Evolutionary conservation across 2,888 invertebrate species (phyloP).

Genomic region (Andricus curvator): DNA sequence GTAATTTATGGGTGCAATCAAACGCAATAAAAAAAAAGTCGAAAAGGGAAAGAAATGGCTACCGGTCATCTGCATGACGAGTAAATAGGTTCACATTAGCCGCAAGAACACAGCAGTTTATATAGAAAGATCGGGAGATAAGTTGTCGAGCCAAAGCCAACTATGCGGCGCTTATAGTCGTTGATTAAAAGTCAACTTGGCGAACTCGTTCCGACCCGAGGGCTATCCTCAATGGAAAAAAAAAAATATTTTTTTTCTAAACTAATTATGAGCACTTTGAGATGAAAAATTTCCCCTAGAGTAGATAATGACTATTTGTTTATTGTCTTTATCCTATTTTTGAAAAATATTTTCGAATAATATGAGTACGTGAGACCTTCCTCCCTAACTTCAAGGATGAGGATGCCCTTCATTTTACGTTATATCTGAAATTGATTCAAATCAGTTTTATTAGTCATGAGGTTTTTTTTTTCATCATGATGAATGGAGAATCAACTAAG

Average conservation of each 20-base stretch:
- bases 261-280: not conserved
- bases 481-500: no score
- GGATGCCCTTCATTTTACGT: no score
- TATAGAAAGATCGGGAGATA: slow-evolving; percentile 65
- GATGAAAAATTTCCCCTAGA: no score
- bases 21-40: slow-evolving; percentile 46
- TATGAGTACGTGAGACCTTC: no score
- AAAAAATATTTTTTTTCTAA: not conserved
- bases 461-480: no score
- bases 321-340: no score
- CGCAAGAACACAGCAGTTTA: slow-evolving; percentile 66
- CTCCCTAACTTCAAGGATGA: no score
- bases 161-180: slow-evolving; percentile 35
- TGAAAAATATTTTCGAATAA: no score
- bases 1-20: slow-evolving; percentile 57
- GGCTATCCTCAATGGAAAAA: slow-evolving; percentile 4
- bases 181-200: slow-evolving; percentile 46
- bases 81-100: slow-evolving; percentile 71
- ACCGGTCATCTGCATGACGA: slow-evolving; percentile 72
- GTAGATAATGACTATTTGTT: no score
- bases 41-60: slow-evolving; percentile 62
- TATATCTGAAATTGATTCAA: no score
- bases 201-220: slow-evolving; percentile 16
- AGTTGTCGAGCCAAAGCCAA: slow-evolving; percentile 50
- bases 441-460: no score